Evolutionary conservation across 1,140 invertebrate genomes (phyloP).

Genomic region (Piezodorus guildinii): DNA sequence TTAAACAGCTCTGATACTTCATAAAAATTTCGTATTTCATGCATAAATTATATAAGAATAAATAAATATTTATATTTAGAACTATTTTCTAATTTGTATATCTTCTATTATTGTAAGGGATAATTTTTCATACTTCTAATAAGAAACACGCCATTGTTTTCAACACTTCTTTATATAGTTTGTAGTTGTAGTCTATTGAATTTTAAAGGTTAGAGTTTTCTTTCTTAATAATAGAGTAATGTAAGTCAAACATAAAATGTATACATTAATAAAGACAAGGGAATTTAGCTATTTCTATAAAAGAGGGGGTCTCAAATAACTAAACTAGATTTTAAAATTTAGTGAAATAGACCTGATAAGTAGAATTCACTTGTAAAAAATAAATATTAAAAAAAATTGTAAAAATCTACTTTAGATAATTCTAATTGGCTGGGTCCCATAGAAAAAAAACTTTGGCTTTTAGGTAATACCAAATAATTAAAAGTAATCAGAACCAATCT

Average conservation of each 20-base stretch:
- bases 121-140: constrained; percentile 1
- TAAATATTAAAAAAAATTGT: neutral
- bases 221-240: too few species aligned
- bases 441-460: constrained; percentile 16
- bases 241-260: too few species aligned
- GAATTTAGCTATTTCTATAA: too few species aligned
- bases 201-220: too few species aligned
- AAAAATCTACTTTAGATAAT: neutral
- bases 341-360: neutral
- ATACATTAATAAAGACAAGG: too few species aligned
- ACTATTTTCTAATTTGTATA: constrained; percentile 14
- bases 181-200: too few species aligned
- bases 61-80: constrained; percentile 15
- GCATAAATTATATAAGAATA: constrained; percentile 5
- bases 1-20: constrained; percentile 7
- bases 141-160: neutral
- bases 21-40: neutral
- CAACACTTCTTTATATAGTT: too few species aligned
- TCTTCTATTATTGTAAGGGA: constrained; percentile 1
- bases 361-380: too few species aligned
- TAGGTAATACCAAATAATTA: constrained; percentile 13
- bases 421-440: constrained; percentile 20
- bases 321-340: neutral
- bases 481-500: neutral
- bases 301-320: neutral